These are phyloP conservation scores for Amblyjoppa proteus DNA, from an alignment of 2,888 invertebrate species.

Conservation along the genomic window DNA sequence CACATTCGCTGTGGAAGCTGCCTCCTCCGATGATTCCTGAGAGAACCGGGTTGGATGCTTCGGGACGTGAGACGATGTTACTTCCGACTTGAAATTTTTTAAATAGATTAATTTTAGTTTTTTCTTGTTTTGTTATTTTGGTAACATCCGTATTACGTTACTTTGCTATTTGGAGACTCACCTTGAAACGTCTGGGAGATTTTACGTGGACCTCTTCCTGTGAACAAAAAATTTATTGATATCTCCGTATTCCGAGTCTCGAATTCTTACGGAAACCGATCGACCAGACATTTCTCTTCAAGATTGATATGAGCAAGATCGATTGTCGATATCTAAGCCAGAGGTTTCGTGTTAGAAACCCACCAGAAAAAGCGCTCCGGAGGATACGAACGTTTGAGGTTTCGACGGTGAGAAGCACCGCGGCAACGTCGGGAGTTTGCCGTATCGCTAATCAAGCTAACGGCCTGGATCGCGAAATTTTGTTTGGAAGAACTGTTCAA, in stretches of 20 bases:
- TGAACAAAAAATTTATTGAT: background rate
- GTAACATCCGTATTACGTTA: background rate
- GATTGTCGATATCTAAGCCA: too few relatives aligned
- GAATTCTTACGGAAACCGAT: too few relatives aligned
- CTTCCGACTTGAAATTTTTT: conserved; percentile 43
- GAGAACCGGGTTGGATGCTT: conserved; percentile 42
- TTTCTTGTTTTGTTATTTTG: background rate
- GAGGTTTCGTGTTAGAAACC: too few relatives aligned
- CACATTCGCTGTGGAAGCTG: conserved; percentile 36
- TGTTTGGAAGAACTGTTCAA: too few relatives aligned
- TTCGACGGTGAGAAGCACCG: too few relatives aligned
- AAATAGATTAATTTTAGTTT: background rate
- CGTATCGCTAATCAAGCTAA: too few relatives aligned
- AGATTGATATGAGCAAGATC: too few relatives aligned
- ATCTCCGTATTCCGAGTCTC: background rate
- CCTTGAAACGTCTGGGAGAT: conserved; percentile 64
- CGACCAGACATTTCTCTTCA: too few relatives aligned
- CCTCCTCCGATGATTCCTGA: conserved; percentile 48
- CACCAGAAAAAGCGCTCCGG: too few relatives aligned
- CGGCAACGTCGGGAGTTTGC: too few relatives aligned
- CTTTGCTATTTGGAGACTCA: conserved; percentile 3
- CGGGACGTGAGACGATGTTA: conserved; percentile 30
- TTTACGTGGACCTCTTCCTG: conserved; percentile 65
- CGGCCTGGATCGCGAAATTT: too few relatives aligned
- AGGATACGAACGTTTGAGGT: too few relatives aligned